Evolutionary conservation across 2,113 vertebrate genomes (phyloP).

Genomic region (Thryonomys swinderianus): DNA sequence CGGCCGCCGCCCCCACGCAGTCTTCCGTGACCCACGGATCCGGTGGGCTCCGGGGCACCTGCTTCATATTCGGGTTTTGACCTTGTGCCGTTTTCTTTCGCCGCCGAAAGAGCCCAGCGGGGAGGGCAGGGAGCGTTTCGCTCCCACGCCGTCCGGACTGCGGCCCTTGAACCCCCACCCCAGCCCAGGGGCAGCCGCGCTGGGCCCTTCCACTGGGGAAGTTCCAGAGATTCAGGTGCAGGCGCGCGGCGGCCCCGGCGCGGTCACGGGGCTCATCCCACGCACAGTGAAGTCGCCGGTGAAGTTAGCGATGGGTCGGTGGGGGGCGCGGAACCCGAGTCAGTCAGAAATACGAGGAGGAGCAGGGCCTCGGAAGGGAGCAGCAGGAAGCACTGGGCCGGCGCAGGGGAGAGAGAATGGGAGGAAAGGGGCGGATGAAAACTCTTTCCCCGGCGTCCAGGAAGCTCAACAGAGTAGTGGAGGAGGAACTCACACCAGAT

Average conservation of each 20-base stretch:
- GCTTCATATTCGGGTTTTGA: background rate
- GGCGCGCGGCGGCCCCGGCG: no score
- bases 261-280: no score
- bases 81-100: background rate
- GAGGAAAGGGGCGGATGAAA: background rate
- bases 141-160: background rate
- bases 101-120: no score
- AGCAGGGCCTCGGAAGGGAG: background rate
- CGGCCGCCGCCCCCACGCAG: no score
- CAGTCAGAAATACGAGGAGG: background rate
- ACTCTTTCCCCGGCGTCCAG: background rate
- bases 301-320: background rate
- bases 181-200: background rate
- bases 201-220: background rate
- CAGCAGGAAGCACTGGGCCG: background rate
- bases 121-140: background rate
- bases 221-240: no score
- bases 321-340: no score
- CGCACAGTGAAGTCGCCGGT: no score
- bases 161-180: background rate
- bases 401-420: fast-evolving
- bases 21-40: fast-evolving
- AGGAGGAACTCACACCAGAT: background rate
- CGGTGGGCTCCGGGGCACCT: fast-evolving
- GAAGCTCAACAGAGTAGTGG: background rate